Evolutionary conservation across 2,888 invertebrate species (phyloP), one percentile per base, ranked within the genome.

Genomic region (Lissocephala sabroskyi): DNA sequence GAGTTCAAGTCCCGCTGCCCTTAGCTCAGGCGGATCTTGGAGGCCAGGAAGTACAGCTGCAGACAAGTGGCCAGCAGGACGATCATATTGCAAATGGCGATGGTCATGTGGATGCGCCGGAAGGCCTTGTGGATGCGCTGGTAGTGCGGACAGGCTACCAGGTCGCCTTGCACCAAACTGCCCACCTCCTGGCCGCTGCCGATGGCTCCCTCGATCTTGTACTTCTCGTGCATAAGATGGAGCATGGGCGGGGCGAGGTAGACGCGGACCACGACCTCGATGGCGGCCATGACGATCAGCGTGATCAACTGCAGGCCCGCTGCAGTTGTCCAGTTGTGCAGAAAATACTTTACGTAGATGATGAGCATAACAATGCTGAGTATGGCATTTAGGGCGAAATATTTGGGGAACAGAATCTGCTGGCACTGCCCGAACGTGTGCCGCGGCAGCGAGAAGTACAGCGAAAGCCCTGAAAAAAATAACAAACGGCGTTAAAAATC

Each of bases 351-450:
- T 17, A 82, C 76, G 52, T 92, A 94, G 14, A 92, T 88, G 19
- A 92, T 85, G 17, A 94, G 85, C 0, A 92, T 93, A 32, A 89
- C 86, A 36, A 94, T 87, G 79, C 93, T 93, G 52, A 94, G 86
- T 56, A 88, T 81, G 10, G 92, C 88, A 81, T 94, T 95, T 74
- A 94, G 86, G 11, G 92, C 88, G 85, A 94, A 95, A 85, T 95
- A 95, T 74, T 91, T 90, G 1, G 96, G 96, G 83, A 96, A 96
- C 49, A 96, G 86, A 32, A 93, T 89, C 56, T 92, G 90, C 83
- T 96, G 96, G 11, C 96, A 93, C 65, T 91, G 90, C 0, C 95
- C 95, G 84, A 96, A 96, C 60, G 91, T 91, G 74, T 95, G 94
- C 13, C 96, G 89, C 0, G 95, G 94, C 60, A 96, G 86, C 5